Base-by-base conservation (phyloP, 2,797 vertebrate species). In the Galagoides demidoff region DNA sequence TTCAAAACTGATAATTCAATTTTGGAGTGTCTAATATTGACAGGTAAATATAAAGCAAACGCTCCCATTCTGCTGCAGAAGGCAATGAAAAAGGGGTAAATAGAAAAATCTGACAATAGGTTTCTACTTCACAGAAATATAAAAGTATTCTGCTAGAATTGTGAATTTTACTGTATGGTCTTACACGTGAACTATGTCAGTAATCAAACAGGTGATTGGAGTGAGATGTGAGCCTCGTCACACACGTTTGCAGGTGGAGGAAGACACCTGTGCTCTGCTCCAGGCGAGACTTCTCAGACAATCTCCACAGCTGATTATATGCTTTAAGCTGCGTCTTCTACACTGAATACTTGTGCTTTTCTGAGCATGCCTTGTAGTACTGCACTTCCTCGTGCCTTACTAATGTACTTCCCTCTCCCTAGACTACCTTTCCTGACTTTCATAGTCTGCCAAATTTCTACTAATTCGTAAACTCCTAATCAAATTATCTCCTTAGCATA, bases 271-370 rank as follows among this genome's bases (percentile, higher is more conserved):
- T 1, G n/a, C 20, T 43, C 57, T 59, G 37, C 2, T 5, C n/a
- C 39, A 0, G 5, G 0, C 45, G 55, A 57, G 3, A 87, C 19
- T 25, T 9, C 16, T 17, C 1, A 68, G 7, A 27, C 22, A 66
- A 0, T 52, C 10, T 12, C 55, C 11, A 31, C 27, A 0, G 19
- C 45, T 37, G 12, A 13, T 29, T 12, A 23, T 16, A 1, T 5
- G 25, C 16, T 39, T 71, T 31, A 9, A 11, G 13, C 20, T 37
- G 87, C 76, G 17, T 27, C 29, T 66, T 93, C 3, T 5, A 5
- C 2, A 7, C 7, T 9, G 29, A 34, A 13, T 23, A 2, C 27
- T 52, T 5, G 55, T 1, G 45, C 4, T 16, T 39, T 82, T 2
- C 27, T 49, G 34, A 81, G 39, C 25, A 34, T 7, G 3, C 25